Evolutionary conservation across 1,140 invertebrate species (phyloP).

Genomic region (Drosophila rhopaloa): DNA sequence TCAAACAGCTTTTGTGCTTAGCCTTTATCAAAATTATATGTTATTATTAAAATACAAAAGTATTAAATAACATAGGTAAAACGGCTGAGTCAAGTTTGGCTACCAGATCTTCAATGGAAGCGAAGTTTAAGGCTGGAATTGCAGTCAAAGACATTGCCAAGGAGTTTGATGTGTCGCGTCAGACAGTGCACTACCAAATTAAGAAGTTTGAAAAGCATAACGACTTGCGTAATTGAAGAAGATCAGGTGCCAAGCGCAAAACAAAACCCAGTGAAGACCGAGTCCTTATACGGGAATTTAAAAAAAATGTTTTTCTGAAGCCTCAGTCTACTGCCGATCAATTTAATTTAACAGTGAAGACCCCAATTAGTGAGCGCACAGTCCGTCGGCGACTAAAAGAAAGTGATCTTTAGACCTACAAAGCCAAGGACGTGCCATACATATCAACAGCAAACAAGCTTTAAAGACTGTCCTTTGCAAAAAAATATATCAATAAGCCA

Average conservation of each 20-base stretch:
- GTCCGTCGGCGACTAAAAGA: no score
- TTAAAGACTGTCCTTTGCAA: no score
- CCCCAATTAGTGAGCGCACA: no score
- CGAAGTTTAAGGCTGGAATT: constrained; percentile 13
- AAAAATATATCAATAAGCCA: no score
- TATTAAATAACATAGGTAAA: constrained; percentile 11
- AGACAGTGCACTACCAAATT: constrained; percentile 25
- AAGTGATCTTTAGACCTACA: no score
- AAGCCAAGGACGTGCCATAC: no score
- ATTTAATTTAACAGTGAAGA: no score
- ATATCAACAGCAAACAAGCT: no score
- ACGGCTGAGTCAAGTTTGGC: constrained; percentile 6
- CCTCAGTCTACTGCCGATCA: no score
- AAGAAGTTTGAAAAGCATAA: constrained; percentile 30
- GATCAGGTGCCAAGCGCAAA: constrained; percentile 19
- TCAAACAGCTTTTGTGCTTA: constrained; percentile 10
- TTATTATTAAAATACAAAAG: no score
- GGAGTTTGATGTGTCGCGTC: constrained; percentile 23
- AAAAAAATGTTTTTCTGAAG: constrained; percentile 8
- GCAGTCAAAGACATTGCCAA: constrained; percentile 12
- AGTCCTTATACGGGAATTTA: constrained; percentile 20
- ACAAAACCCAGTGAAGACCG: constrained; percentile 17
- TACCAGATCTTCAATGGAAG: constrained; percentile 3
- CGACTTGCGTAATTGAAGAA: background rate
- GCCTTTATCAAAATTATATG: background rate